Evolutionary conservation across 2,797 vertebrate species (phyloP), one percentile per base, ranked within the genome.

Genomic region (Hapalemur alaotrensis): DNA sequence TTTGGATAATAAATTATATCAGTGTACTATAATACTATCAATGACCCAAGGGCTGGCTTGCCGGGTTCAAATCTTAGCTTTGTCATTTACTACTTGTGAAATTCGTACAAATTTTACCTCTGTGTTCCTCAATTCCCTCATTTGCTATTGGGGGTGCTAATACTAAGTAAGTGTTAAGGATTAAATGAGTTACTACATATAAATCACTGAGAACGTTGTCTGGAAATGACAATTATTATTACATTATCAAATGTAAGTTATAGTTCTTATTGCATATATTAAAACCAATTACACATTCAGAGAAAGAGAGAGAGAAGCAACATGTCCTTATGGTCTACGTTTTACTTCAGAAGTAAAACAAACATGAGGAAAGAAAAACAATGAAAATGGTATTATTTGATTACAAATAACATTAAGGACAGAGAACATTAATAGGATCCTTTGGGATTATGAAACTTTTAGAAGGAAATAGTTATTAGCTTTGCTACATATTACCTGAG

Each of bases 381-480:
- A 90, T 48, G 69, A 90, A 90, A 63, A 67, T 2, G 25, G 18
- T 87, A 69, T 76, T 92, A 70, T 90, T 93, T 93, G 38, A 76
- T 85, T 84, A 70, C 78, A 32, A 6, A 57, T 15, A 87, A 72
- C 70, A 88, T 59, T 92, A 38, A 86, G 30, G 67, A 95, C 22
- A 93, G 48, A 84, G 43, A 90, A 95, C 92, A 50, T 28, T 70
- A 85, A 90, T 87, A 94, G 54, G 35, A 28, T 50, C 61, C 25
- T 91, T 94, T 70, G 89, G 57, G 80, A 93, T 13, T 85, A 22
- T 30, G 43, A 90, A 88, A 78, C 7, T 78, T 95, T 94, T 78
- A 84, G 86, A 86, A 95, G 57, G n/a, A 96, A 96, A 95, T 84
- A 61, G 63, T 83, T 89, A 78, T 95, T 92, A 96, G 76, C 48